Evolutionary conservation across 2,113 vertebrate genomes (phyloP).

Genomic region (Elanus axillaris): DNA sequence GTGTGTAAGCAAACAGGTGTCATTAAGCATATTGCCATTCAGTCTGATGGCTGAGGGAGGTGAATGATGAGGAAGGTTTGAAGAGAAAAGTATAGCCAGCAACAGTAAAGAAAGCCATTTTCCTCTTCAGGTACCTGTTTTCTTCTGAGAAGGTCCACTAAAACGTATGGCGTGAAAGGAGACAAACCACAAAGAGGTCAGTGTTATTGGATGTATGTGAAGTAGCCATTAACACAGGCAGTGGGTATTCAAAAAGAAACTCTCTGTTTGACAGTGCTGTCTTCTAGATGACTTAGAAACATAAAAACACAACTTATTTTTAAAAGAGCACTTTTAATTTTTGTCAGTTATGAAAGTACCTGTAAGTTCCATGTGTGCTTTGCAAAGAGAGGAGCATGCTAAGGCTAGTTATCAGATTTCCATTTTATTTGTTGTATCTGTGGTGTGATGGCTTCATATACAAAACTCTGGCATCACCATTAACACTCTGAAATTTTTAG

Average conservation of each 20-base stretch:
- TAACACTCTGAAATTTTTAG: background rate
- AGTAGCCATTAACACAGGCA: background rate
- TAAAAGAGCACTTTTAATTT: constrained; percentile 10
- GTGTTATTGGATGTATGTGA: background rate
- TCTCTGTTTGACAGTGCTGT: constrained; percentile 42
- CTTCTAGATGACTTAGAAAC: background rate
- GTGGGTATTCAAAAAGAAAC: constrained; percentile 14
- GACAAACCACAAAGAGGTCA: background rate
- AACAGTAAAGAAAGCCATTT: background rate
- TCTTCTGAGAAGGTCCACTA: background rate
- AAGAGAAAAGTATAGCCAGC: background rate
- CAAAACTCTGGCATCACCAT: background rate
- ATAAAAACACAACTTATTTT: constrained; percentile 12
- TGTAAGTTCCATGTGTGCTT: background rate
- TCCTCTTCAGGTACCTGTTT: background rate
- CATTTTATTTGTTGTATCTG: background rate
- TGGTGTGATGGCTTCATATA: background rate
- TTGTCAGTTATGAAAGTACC: constrained; percentile 27
- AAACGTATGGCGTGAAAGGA: rapidly evolving
- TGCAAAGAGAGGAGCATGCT: background rate
- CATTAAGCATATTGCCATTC: background rate
- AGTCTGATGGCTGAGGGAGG: background rate
- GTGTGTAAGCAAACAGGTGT: rapidly evolving
- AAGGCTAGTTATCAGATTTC: background rate
- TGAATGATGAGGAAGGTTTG: background rate